Percentiles rank a stretch among this genome's conserved stretches.
phyloP scores from a whole-genome alignment of 92 coral and sea anemone genomes.

The Paramuricea clavata region DNA sequence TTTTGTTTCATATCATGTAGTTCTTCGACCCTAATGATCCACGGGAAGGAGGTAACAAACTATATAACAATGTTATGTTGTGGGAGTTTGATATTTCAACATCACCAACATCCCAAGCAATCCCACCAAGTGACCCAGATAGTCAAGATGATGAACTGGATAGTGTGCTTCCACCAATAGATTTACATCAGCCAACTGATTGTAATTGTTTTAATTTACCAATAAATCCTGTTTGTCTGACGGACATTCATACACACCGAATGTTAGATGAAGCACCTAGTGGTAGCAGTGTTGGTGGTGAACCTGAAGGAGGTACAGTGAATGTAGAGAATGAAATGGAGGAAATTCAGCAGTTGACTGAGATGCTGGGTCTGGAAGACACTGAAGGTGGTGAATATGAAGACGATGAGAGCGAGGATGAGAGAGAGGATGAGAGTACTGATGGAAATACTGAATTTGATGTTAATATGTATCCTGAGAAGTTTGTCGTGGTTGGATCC shows the following conservation, averaged over 20 bases:
- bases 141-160: neutral
- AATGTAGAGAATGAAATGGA: neutral
- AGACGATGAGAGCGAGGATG: neutral
- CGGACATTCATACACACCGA: neutral
- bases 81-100: conserved; percentile 64
- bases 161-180: conserved; percentile 49
- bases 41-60: neutral
- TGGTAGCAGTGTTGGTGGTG: neutral
- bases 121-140: conserved; percentile 12
- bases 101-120: conserved; percentile 31
- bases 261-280: neutral
- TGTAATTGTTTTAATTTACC: conserved; percentile 62
- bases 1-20: no score
- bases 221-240: conserved; percentile 37
- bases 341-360: no score
- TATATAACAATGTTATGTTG: conserved; percentile 28
- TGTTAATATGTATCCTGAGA: conserved; percentile 32
- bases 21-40: conserved; percentile 60
- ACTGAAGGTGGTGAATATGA: neutral
- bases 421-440: no score
- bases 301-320: no score
- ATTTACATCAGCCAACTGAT: conserved; percentile 3
- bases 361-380: neutral
- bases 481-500: conserved; percentile 61
- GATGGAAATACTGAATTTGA: no score